Base-by-base conservation (phyloP, 1,140 invertebrate species). In the Procambarus virginalis region DNA sequence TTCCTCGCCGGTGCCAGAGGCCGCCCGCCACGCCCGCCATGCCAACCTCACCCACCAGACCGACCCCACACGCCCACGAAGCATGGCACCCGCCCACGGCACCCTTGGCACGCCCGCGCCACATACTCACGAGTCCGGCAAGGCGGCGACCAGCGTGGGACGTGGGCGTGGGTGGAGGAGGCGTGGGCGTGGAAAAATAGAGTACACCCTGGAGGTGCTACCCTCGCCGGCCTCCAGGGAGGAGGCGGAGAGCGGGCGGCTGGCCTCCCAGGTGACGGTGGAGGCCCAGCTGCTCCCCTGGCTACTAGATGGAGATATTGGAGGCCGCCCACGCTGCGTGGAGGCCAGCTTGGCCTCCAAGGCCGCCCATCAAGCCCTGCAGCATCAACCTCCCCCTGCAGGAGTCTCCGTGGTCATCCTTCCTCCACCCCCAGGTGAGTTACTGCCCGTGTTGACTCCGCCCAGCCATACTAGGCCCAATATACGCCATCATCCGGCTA, bases 201-300 rank as follows among this genome's bases (percentile, higher is more conserved):
- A 89, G 79, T 89, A 89, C 79, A 89, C 86, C 46, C 86, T 89
- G 79, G 68, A 83, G 78, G 78, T 89, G n/a, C 70, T 89, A 60
- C 48, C 86, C 17, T 75, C 78, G 20, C 86, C 86, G n/a, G 80
- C 80, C 79, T 89, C 86, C 45, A 58, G 80, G 34, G 86, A 89
- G 80, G 86, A 75, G n/a, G 45, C 49, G 45, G 86, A 82, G 10
- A 68, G 77, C 68, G 22, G 70, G 48, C 45, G 70, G 22, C 68
- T 89, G 12, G 70, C 86, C 68, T 75, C 86, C 3, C 86, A 83
- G 77, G 22, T 89, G 45, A 89, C 68, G 17, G 68, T 89, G 20
- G 86, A 89, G 86, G 86, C 80, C 20, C 86, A 89, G 86, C 86
- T 89, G n/a, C 79, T 89, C 68, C 86, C 86, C 14, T 89, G 86